These are phyloP conservation scores for Cryptocephalus moraei DNA, from an alignment of 2,888 invertebrate species.

Conservation along the genomic window DNA sequence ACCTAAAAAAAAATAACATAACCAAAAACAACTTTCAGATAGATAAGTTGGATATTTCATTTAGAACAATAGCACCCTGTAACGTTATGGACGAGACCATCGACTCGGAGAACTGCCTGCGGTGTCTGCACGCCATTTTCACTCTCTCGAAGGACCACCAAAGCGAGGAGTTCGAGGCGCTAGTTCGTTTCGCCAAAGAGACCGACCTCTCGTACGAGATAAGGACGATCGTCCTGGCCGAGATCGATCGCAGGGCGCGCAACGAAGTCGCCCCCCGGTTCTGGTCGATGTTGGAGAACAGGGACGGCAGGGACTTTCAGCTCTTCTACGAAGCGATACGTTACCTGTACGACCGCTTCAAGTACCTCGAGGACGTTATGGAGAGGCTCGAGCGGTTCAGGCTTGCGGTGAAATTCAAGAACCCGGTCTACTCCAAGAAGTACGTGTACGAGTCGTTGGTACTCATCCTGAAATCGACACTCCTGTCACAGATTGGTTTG, in stretches of 20 bases:
- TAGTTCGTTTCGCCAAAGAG: too few relatives aligned
- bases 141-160: too few relatives aligned
- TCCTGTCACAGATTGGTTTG: constrained; percentile 62
- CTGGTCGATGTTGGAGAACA: constrained; percentile 52
- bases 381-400: constrained; percentile 46
- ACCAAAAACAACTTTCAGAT: too few relatives aligned
- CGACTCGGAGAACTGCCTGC: too few relatives aligned
- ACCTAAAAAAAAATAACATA: too few relatives aligned
- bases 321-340: constrained; percentile 58
- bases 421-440: constrained; percentile 44
- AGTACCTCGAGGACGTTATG: constrained; percentile 45
- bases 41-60: too few relatives aligned
- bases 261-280: constrained; percentile 52
- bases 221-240: constrained; percentile 21
- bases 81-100: too few relatives aligned
- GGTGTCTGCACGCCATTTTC: too few relatives aligned
- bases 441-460: constrained; percentile 50
- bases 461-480: constrained; percentile 51
- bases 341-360: constrained; percentile 48
- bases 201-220: neutral
- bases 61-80: too few relatives aligned
- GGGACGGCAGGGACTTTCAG: constrained; percentile 51
- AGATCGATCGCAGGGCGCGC: constrained; percentile 50
- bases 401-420: constrained; percentile 37
- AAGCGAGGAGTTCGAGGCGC: too few relatives aligned